These are phyloP conservation scores for Drosophila pseudotakahashii DNA, from an alignment of 2,888 invertebrate genomes.

Conservation along the genomic window DNA sequence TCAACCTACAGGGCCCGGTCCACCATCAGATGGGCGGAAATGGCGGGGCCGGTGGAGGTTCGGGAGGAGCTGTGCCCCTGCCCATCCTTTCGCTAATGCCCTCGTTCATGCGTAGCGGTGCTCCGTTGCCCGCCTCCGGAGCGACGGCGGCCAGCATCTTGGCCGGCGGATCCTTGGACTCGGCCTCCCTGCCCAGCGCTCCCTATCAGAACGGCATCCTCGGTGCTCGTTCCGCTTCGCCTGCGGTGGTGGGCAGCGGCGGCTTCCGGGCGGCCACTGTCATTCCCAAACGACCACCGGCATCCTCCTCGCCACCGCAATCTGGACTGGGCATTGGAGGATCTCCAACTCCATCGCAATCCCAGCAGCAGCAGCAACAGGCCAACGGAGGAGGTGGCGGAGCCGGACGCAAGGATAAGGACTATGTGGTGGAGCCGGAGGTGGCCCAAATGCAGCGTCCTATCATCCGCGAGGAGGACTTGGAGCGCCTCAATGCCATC, in stretches of 20 bases:
- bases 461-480: slow-evolving; percentile 96
- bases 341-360: slow-evolving; percentile 60
- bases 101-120: slow-evolving; percentile 87
- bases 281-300: slow-evolving; percentile 81
- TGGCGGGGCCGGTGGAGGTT: slow-evolving; percentile 52
- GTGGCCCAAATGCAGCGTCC: slow-evolving; percentile 90
- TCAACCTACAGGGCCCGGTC: slow-evolving; percentile 85
- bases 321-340: slow-evolving; percentile 48
- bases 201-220: slow-evolving; percentile 80
- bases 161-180: slow-evolving; percentile 24
- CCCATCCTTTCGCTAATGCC: slow-evolving; percentile 91
- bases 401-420: slow-evolving; percentile 75
- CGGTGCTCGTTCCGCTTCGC: slow-evolving; percentile 56
- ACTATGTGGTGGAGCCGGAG: slow-evolving; percentile 85
- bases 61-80: slow-evolving; percentile 85
- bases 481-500: slow-evolving; percentile 96
- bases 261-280: slow-evolving; percentile 79
- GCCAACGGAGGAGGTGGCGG: slow-evolving; percentile 55
- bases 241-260: slow-evolving; percentile 58
- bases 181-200: slow-evolving; percentile 50
- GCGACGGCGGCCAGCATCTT: slow-evolving; percentile 59
- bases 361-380: slow-evolving; percentile 49
- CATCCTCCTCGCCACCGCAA: slow-evolving; percentile 69
- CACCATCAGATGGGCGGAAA: slow-evolving; percentile 80
- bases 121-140: slow-evolving; percentile 66